Base-by-base conservation (phyloP, 2,113 vertebrate genomes). In the Laterallus jamaicensis region DNA sequence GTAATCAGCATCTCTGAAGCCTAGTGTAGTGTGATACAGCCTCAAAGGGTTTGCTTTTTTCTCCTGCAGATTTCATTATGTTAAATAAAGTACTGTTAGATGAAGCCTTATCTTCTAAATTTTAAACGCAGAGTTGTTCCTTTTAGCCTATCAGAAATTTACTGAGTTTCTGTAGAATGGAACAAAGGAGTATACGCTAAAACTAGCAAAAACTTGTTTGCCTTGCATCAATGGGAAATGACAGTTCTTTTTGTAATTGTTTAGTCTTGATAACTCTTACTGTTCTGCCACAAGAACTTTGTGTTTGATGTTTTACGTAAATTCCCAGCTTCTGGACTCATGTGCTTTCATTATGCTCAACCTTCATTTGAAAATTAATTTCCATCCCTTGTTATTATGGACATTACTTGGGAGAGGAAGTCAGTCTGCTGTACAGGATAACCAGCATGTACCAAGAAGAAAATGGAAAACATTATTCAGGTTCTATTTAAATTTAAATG, bases 21-120 rank as follows among this genome's bases (percentile, higher is more conserved):
- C 82, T 94, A 15, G 85, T 92, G 54, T 76, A 68, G 40, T 66
- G 58, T 84, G 95, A 92, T 88, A 93, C 92, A 89, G 9, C 69
- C 62, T 95, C 92, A 90, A 68, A 90, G 56, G 19, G 24, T 78
- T 92, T 86, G 56, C 39, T 81, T 88, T 82, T 64, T 47, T 50
- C 5, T 4, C 5, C 59, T 73, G 40, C 32, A 44, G 58, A 89
- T 96, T 96, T 95, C 50, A 78, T 92, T 64, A 67, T 59, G 60
- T 95, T 92, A 91, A 94, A 91, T 60, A 82, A 84, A 0, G 0
- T 52, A 37, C 56, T 66, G 62, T 86, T 82, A 90, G 90, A 80
- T 74, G 2, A 90, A 80, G 71, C 82, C 69, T 83, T 93, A 81
- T 69, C 86, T 86, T 84, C 44, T 83, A 56, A n/a, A 71, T 92